phyloP scores from a whole-genome alignment of 2,113 vertebrate genomes.

The Ophiodon elongatus region DNA sequence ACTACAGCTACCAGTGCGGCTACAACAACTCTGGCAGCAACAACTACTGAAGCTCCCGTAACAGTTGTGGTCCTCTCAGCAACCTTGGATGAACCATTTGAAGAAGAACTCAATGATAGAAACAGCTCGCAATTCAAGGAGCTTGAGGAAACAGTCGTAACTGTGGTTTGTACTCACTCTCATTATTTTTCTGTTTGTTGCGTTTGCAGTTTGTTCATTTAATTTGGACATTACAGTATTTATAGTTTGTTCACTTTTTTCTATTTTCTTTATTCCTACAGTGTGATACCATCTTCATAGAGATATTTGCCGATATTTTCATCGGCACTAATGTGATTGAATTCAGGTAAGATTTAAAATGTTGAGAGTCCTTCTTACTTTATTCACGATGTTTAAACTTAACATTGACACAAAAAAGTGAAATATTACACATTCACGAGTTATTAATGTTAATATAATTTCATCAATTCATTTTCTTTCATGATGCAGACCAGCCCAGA shows the following conservation, averaged over 20 bases:
- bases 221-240: background rate
- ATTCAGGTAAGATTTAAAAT: background rate
- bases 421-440: background rate
- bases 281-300: background rate
- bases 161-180: background rate
- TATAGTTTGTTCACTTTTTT: background rate
- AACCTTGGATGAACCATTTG: background rate
- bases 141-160: background rate
- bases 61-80: background rate
- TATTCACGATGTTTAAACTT: background rate
- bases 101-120: background rate
- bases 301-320: background rate
- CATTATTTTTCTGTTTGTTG: background rate
- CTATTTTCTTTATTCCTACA: background rate
- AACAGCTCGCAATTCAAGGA: background rate
- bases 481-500: background rate
- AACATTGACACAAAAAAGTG: background rate
- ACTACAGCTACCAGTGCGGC: too few relatives aligned
- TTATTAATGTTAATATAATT: background rate
- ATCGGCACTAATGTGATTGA: background rate
- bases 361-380: background rate
- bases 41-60: background rate
- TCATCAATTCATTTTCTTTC: background rate
- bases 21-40: background rate
- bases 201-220: background rate